Base-by-base conservation (phyloP, 2,113 vertebrate genomes). In the Myotis lucifugus region DNA sequence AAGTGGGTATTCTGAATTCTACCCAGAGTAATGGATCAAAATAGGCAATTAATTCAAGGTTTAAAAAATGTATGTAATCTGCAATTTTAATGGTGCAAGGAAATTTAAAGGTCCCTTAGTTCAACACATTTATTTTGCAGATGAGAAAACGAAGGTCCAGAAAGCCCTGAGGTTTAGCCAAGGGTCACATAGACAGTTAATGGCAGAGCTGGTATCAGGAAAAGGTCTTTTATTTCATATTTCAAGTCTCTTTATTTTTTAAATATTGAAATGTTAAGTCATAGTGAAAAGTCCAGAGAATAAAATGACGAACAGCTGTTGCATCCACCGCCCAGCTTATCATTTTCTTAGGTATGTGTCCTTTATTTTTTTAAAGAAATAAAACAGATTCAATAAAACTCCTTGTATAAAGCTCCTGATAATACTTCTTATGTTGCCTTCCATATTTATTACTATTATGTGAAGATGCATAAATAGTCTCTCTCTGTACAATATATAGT, bases 41-140 rank as follows among this genome's bases (percentile, higher is more conserved):
- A 93, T 85, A 90, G 66, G 59, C 77, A 85, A 81, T 95, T 95
- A 95, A 97, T 92, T 96, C 10, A 67, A 93, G 14, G 59, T 78
- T 96, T 93, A 42, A 96, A 93, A 96, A 84, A 92, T 93, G 90
- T 94, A 97, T 92, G 46, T 66, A 59, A 95, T 97, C 48, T 94
- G 85, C 67, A 95, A 85, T 95, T 96, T 85, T 96, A 95, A 96
- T 96, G 32, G 50, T 84, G 21, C 50, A 88, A 86, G 76, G 85
- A 83, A 87, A 92, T 82, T 82, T 88, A 90, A 84, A 97, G 94
- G 52, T 95, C 86, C 89, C 59, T 83, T 93, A 93, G 90, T 86
- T 95, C 88, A 95, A 86, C 61, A 92, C 29, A 90, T 92, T 93
- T 90, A 88, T 95, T 95, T 95, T 93, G 34, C 52, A 95, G 40